Base-by-base conservation (phyloP, 2,797 vertebrate genomes). In the Phrynocephalus forsythii region DNA sequence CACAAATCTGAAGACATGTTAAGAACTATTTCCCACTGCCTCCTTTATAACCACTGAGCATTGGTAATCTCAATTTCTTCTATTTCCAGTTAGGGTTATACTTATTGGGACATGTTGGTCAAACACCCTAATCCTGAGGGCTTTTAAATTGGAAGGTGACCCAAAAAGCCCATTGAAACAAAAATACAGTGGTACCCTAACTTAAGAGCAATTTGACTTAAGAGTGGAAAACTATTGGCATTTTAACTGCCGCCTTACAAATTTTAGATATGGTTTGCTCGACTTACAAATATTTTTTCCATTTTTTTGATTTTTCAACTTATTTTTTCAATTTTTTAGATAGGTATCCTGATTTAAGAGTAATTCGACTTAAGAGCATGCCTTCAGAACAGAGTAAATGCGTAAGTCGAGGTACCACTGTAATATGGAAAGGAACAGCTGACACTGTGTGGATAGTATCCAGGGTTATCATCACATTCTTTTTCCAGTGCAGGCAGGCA, bases 131-230 rank as follows among this genome's bases (percentile, higher is more conserved):
- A 24, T 69, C 33, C 33, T 73, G 68, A 63, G 79, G 16, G 80
- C 52, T n/a, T 33, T 30, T 5, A 20, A 86, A 33, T 16, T 69
- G 22, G 13, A 72, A 1, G 60, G n/a, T 63, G 71, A 84, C 52
- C n/a, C 26, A 81, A 60, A 82, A 56, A 10, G 18, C 24, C 52
- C n/a, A 75, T 63, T 73, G 75, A 75, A 84, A 84, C 71, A 73
- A 73, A n/a, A 73, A 73, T 44, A 44, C 38, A 44, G 38, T 5
- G 38, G 38, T 44, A 44, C 38, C 38, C 38, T 5, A 0, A 44
- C 38, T 44, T 44, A 44, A 44, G 38, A 44, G 38, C 38, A 44
- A 44, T 44, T 5, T 44, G 38, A 44, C 38, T 44, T 44, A 44
- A 44, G 38, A 44, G 38, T 3, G 4, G 38, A 44, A 44, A 44